phyloP scores from a whole-genome alignment of 1,140 invertebrate species.

The Chelonus insularis region DNA sequence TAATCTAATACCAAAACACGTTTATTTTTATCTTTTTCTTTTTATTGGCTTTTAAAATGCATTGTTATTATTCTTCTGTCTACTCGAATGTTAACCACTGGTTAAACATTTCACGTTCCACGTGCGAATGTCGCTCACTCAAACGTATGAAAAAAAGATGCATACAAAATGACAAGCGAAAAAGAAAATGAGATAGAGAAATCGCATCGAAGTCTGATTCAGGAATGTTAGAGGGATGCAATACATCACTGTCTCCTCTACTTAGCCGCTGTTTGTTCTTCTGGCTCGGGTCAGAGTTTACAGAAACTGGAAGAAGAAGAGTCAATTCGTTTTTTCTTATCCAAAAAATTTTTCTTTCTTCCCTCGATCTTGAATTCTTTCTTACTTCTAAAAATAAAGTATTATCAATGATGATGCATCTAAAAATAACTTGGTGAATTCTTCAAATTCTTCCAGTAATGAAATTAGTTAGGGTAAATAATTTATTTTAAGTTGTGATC shows the following conservation, averaged over 20 bases:
- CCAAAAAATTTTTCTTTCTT: conserved; percentile 13
- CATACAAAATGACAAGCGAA: conserved; percentile 23
- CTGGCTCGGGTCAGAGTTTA: conserved; percentile 39
- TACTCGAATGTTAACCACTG: background rate
- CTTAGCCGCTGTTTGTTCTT: conserved; percentile 15
- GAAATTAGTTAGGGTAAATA: too few species aligned
- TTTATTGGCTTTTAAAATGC: background rate
- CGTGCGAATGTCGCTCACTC: background rate
- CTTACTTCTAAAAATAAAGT: background rate
- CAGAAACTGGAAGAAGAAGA: conserved; percentile 38
- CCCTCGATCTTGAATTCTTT: background rate
- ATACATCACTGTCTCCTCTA: conserved; percentile 40
- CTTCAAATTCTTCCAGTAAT: too few species aligned
- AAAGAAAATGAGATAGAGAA: conserved; percentile 18
- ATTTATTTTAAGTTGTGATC: too few species aligned
- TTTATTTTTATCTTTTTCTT: background rate
- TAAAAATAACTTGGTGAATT: too few species aligned
- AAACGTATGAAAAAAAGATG: background rate
- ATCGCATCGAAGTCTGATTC: conserved; percentile 20
- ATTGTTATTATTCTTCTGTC: background rate
- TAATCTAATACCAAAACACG: too few species aligned
- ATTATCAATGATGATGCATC: too few species aligned
- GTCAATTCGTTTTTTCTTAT: conserved; percentile 22
- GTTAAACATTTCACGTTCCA: background rate
- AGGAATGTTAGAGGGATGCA: conserved; percentile 41